phyloP scores from a whole-genome alignment of 2,113 vertebrate genomes.

The Pseudopipra pipra region DNA sequence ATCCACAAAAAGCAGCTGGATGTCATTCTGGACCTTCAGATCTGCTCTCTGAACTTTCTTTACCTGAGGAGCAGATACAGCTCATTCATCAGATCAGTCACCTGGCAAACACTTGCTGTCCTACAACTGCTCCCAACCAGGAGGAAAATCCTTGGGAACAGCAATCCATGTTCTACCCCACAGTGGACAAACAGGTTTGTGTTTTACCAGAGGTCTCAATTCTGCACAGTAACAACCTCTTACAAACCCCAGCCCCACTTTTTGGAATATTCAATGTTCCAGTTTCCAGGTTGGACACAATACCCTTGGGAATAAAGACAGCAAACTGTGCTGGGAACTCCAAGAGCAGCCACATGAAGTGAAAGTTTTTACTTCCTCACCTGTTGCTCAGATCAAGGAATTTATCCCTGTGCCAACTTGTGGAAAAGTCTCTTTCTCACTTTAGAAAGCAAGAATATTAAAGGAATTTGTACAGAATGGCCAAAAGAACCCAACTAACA shows the following conservation, averaged over 20 bases:
- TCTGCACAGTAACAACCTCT: neutral
- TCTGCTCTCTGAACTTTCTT: neutral
- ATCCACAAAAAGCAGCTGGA: neutral
- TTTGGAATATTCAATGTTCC: neutral
- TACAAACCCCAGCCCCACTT: neutral
- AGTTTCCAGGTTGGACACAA: neutral
- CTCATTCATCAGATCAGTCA: neutral
- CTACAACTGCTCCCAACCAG: neutral
- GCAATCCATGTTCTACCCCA: neutral
- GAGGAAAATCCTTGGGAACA: neutral
- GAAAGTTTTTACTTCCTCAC: neutral
- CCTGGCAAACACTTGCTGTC: neutral
- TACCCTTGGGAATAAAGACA: neutral
- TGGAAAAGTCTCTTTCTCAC: neutral
- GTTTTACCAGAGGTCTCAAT: neutral
- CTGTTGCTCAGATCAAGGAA: neutral
- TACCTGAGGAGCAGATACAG: neutral
- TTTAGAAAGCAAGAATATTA: neutral
- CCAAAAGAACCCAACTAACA: neutral
- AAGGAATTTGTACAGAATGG: neutral
- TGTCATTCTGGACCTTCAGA: neutral
- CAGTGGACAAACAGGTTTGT: neutral
- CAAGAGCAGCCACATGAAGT: neutral
- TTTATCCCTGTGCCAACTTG: neutral
- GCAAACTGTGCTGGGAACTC: neutral